Evolutionary conservation across 1,140 invertebrate species (phyloP).

Genomic region (Panonychus citri): DNA sequence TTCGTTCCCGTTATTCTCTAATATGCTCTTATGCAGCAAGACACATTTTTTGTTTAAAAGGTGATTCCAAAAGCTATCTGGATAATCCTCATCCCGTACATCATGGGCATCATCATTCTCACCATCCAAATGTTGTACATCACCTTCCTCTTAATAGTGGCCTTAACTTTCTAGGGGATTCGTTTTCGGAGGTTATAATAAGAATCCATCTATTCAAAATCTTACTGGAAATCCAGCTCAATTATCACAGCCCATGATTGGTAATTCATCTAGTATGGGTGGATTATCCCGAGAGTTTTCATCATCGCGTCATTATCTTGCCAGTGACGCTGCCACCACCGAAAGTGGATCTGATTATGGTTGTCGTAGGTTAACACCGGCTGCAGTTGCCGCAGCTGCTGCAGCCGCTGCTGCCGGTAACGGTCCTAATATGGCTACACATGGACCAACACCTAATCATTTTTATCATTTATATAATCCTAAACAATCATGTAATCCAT

Average conservation of each 20-base stretch:
- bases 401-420: background rate
- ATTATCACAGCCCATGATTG: background rate
- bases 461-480: background rate
- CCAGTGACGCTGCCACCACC: background rate
- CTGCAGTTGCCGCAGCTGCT: background rate
- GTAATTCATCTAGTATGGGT: background rate
- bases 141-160: background rate
- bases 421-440: background rate
- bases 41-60: background rate
- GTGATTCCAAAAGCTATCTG: background rate
- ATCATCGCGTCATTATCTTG: background rate
- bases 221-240: background rate
- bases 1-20: constrained; percentile 26
- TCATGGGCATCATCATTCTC: background rate
- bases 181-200: too few relatives aligned
- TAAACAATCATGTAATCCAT: background rate
- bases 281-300: background rate
- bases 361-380: background rate
- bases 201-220: background rate
- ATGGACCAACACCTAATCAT: background rate
- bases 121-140: background rate
- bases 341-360: background rate
- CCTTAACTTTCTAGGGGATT: too few relatives aligned
- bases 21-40: background rate
- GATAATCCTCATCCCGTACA: background rate